Base-by-base conservation (phyloP, 1,140 invertebrate genomes). In the Orius insidiosus region DNA sequence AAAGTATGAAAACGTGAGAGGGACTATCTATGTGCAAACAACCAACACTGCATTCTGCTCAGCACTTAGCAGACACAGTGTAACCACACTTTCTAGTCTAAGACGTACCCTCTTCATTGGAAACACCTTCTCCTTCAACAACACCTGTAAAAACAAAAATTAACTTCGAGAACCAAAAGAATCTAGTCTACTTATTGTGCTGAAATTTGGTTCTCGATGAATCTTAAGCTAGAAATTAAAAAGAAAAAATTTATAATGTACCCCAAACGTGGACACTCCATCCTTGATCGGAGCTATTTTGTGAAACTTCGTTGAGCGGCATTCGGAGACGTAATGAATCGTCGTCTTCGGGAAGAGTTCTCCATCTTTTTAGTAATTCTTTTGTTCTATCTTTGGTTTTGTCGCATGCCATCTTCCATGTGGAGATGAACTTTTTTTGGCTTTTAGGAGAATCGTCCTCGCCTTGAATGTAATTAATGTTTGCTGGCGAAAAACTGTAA, bases 181-280 rank as follows among this genome's bases (percentile, higher is more conserved):
- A 24, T 24, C 24, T 24, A 24, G 24, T 24, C 24, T 24, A 24
- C 3, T 24, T 24, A 4, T 3, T 24, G 24, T 24, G 24, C 24
- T 24, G 24, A 24, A 24, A 24, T 24, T 24, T 24, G 24, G 24
- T 24, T 24, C 24, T 24, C 24, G 24, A n/a, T n/a, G n/a, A 24
- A 7, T 4, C 24, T 24, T 24, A 24, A 24, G 3, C 24, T 24
- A 24, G 7, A 36, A 15, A 36, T 3, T 11, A 4, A 11, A 3
- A 36, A 15, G 35, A 15, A 36, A 4, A 44, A 44, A 11, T 4
- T 31, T 4, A 11, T 32, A 5, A 16, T 37, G 66, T 70, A 78
- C 76, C 74, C 75, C 75, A 78, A 46, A 78, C 72, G 54, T 78
- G 75, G 10, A 77, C 75, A 56, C 75, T 78, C 76, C 75, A 77